A percentile compares a stretch with the other conserved stretches of the same genome.
These are phyloP conservation scores for Plebejus anna DNA, from an alignment of 2,888 invertebrate species.

Conservation along the genomic window DNA sequence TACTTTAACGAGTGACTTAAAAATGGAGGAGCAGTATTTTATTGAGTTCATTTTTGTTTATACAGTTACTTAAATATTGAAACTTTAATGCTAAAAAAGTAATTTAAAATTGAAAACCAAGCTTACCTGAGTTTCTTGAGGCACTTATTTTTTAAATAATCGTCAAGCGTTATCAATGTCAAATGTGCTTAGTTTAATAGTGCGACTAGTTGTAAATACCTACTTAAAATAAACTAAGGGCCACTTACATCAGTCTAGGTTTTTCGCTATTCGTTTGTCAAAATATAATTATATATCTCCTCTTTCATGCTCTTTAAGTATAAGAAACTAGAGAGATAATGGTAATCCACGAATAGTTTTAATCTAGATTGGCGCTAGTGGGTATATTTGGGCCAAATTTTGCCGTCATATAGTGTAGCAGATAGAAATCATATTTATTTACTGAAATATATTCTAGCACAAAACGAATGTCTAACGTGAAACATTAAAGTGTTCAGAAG, in stretches of 20 bases:
- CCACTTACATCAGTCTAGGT: neutral
- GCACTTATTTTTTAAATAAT: conserved; percentile 1
- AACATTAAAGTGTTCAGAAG: neutral
- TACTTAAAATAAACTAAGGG: neutral
- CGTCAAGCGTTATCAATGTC: neutral
- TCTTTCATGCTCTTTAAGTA: neutral
- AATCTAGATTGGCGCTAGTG: neutral
- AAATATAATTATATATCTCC: neutral
- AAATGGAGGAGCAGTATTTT: conserved; percentile 6
- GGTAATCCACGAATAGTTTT: neutral
- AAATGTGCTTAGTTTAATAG: neutral
- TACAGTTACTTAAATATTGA: neutral
- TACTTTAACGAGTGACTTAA: neutral
- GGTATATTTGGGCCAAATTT: neutral
- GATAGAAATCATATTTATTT: conserved; percentile 6
- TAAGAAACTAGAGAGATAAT: neutral
- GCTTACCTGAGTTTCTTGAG: neutral
- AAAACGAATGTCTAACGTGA: neutral
- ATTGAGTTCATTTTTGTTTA: neutral
- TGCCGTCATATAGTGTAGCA: conserved; percentile 9
- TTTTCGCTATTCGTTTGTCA: neutral
- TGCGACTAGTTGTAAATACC: neutral
- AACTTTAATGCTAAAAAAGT: neutral
- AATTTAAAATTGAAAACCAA: neutral
- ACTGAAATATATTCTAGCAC: conserved; percentile 1